phyloP scores from a whole-genome alignment of 2,113 vertebrate genomes.

The human (Homo sapiens) region DNA sequence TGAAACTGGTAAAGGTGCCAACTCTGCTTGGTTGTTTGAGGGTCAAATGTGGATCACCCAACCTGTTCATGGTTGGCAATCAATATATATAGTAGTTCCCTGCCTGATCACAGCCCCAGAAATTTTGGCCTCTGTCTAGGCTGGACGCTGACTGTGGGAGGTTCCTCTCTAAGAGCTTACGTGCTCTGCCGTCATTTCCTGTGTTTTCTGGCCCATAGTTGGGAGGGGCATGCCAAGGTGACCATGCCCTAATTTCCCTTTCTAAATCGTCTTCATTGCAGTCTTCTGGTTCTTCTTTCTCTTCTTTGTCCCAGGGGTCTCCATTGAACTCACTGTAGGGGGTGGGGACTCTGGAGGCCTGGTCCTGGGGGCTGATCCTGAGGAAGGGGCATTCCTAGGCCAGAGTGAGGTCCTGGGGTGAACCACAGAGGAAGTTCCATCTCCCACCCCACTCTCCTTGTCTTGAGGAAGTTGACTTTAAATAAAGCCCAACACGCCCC shows the following conservation, averaged over 20 bases:
- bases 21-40: neutral
- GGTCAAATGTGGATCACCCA: neutral
- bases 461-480: neutral
- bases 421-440: neutral
- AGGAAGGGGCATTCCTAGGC: neutral
- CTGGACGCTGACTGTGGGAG: neutral
- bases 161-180: neutral
- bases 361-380: too few species aligned
- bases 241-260: neutral
- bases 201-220: neutral
- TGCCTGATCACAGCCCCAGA: neutral
- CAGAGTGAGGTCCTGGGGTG: too few species aligned
- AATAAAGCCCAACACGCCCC: neutral
- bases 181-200: neutral
- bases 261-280: neutral
- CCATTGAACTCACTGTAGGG: neutral
- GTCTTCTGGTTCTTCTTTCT: neutral
- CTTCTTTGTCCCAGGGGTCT: neutral
- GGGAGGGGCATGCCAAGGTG: neutral
- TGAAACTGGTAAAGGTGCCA: neutral
- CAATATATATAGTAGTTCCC: fast-evolving
- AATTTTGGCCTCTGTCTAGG: neutral
- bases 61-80: fast-evolving
- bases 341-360: neutral
- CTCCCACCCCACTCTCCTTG: neutral